Evolutionary conservation across 1,140 invertebrate genomes (phyloP), one percentile per base, ranked within the genome.

Genomic region (Diabrotica virgifera): DNA sequence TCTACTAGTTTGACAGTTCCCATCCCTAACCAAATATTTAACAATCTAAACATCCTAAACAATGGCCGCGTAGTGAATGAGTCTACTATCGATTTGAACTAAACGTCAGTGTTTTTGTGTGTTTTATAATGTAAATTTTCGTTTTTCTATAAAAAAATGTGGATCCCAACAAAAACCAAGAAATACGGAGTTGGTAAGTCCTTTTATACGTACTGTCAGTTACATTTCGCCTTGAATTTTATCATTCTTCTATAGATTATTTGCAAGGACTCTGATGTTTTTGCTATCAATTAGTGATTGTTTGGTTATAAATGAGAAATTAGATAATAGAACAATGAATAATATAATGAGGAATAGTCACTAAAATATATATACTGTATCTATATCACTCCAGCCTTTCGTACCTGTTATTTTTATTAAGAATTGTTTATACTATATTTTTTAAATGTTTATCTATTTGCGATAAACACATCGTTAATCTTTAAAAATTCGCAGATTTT

Each of bases 141-240:
- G 46, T 63, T 55, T 52, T 64, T 70, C 59, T 64, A 14, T 13
- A 58, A 50, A 53, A 77, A 73, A 69, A 87, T 87, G 85, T 86
- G 85, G 85, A 84, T 81, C 56, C 84, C 83, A 55, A 85, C 85
- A 51, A 86, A 85, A 73, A 84, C 80, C 36, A 86, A 85, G 66
- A 87, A 86, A 79, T 86, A 86, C 79, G 85, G 84, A 72, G 85
- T 86, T 72, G 85, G 85, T 86, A 78, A 85, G 84, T 84, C 57
- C 13, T 6, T 6, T n/a, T 5, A 13, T 54, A 14, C 9, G 11
- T n/a, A 51, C 13, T 62, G 52, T 40, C 52, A 62, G 35, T 62
- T 14, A 62, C 14, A 14, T 62, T 36, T 53, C 53, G 53, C 36
- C 60, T 53, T 54, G 52, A 37, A 12, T 58, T 54, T 54, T 8